Conservation (phyloP, 2,888 invertebrate species). For the Chloromyia formosa region DNA sequence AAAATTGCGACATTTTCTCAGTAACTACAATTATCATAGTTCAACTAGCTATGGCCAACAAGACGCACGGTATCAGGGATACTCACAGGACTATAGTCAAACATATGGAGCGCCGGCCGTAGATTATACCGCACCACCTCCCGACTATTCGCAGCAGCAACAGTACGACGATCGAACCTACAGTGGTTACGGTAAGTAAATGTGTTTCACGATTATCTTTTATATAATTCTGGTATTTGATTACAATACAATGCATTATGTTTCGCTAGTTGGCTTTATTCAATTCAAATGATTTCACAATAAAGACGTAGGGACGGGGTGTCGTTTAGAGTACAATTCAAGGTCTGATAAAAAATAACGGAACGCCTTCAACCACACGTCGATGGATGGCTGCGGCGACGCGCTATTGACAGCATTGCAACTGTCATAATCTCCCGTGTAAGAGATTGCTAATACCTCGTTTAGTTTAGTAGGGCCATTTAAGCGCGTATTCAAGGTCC, state of each 20-base stretch:
- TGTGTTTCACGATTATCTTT: too few relatives aligned
- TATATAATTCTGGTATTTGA: neutral
- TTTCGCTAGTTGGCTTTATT: slow-evolving; percentile 1
- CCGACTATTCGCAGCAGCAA: slow-evolving; percentile 61
- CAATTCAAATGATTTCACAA: neutral
- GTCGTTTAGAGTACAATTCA: too few relatives aligned
- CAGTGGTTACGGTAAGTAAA: slow-evolving; percentile 62
- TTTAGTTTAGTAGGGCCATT: too few relatives aligned
- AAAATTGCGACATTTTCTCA: slow-evolving; percentile 27
- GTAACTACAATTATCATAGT: slow-evolving; percentile 51
- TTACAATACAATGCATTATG: too few relatives aligned
- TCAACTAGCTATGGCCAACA: slow-evolving; percentile 59
- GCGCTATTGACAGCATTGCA: too few relatives aligned
- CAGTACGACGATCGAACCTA: slow-evolving; percentile 63
- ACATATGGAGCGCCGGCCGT: slow-evolving; percentile 63
- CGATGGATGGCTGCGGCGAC: too few relatives aligned
- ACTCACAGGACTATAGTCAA: slow-evolving; percentile 63
- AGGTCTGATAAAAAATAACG: too few relatives aligned
- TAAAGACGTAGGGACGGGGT: too few relatives aligned
- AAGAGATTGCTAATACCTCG: too few relatives aligned
- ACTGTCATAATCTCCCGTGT: too few relatives aligned
- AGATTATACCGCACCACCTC: slow-evolving; percentile 61
- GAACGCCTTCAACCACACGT: too few relatives aligned
- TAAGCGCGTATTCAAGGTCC: too few relatives aligned
- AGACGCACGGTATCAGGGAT: slow-evolving; percentile 62